Conservation (phyloP, 2,797 vertebrate species). For the Gambusia yucatana region DNA sequence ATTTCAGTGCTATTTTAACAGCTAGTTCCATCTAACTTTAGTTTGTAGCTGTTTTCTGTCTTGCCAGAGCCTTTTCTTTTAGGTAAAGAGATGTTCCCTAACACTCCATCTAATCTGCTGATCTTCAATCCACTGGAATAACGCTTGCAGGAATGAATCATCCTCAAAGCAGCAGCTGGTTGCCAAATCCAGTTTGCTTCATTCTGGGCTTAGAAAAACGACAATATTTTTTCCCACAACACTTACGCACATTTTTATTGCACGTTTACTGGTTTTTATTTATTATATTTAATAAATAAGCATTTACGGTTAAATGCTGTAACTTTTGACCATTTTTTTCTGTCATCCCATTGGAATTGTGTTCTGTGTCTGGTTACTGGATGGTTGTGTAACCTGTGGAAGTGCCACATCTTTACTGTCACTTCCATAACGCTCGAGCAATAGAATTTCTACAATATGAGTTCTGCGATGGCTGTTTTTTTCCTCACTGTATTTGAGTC, state of each 20-base stretch:
- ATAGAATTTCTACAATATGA: background rate
- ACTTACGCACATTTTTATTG: too few species aligned
- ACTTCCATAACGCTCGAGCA: background rate
- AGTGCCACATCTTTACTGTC: background rate
- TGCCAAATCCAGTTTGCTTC: background rate
- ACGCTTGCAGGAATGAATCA: background rate
- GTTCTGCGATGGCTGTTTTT: conserved; percentile 8
- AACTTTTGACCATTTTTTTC: background rate
- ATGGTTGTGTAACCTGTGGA: background rate
- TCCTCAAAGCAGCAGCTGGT: background rate
- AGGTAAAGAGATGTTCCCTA: too few species aligned
- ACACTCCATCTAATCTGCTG: background rate
- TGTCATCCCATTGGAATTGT: background rate
- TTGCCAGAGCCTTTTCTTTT: too few species aligned
- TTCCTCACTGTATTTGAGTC: conserved; percentile 25
- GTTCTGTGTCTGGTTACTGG: background rate
- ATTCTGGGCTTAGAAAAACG: background rate
- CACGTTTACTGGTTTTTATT: too few species aligned
- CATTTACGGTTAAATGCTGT: background rate
- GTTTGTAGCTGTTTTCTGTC: too few species aligned
- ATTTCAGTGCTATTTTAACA: background rate
- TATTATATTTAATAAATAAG: background rate
- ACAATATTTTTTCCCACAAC: too few species aligned
- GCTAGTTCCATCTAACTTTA: too few species aligned
- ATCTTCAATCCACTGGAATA: background rate